A percentile compares a stretch with the other conserved stretches of the same genome.
Evolutionary conservation across 2,888 invertebrate genomes (phyloP).

Genomic region (Clunio marinus): DNA sequence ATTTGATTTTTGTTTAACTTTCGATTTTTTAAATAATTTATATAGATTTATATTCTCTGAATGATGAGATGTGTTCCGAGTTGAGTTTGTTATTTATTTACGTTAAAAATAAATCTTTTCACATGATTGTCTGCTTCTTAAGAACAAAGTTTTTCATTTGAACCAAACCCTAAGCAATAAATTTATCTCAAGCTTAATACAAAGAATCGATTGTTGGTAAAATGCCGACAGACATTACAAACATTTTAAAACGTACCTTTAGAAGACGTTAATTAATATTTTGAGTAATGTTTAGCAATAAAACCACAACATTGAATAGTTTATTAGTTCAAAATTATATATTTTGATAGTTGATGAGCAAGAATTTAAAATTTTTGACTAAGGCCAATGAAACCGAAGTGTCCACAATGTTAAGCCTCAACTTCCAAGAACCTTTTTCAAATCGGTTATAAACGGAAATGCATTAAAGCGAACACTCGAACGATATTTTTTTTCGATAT

Average conservation of each 20-base stretch:
- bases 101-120: neutral
- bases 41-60: too few relatives aligned
- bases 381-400: too few relatives aligned
- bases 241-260: neutral
- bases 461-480: neutral
- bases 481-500: neutral
- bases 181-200: too few relatives aligned
- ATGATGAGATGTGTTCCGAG: too few relatives aligned
- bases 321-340: neutral
- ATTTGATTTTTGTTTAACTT: neutral
- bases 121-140: too few relatives aligned
- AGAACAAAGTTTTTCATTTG: neutral
- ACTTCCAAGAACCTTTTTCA: too few relatives aligned
- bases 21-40: too few relatives aligned
- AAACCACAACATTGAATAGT: neutral
- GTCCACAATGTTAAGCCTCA: neutral
- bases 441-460: neutral
- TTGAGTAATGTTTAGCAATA: neutral
- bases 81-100: too few relatives aligned
- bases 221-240: neutral
- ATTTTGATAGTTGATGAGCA: neutral
- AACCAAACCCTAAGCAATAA: too few relatives aligned
- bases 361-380: too few relatives aligned
- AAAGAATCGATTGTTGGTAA: neutral
- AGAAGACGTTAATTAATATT: neutral